Evolutionary conservation across 2,888 invertebrate species (phyloP).

Genomic region (Ormyrus pomaceus): DNA sequence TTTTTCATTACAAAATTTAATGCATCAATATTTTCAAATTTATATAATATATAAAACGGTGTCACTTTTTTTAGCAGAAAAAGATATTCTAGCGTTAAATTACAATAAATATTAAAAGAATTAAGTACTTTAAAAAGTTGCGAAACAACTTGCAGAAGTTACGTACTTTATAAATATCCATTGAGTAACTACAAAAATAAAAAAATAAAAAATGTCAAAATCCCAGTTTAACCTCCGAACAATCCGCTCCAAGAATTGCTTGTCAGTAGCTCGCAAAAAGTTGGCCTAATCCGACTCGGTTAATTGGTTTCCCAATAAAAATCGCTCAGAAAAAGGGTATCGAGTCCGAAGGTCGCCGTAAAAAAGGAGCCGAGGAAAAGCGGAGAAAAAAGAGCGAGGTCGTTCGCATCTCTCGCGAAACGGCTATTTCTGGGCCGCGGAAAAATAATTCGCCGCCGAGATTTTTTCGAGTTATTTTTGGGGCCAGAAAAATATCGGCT

Average conservation of each 20-base stretch:
- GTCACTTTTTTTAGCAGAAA: too few species aligned
- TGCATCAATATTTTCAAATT: too few species aligned
- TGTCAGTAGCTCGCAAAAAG: neutral
- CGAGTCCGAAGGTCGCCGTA: constrained; percentile 3
- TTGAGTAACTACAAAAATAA: too few species aligned
- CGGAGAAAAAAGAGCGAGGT: constrained; percentile 46
- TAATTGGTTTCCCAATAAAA: constrained; percentile 1
- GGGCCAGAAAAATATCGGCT: neutral
- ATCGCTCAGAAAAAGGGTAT: neutral
- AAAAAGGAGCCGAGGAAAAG: constrained; percentile 42
- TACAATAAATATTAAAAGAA: too few species aligned
- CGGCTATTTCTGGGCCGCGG: constrained; percentile 45
- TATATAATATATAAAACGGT: too few species aligned
- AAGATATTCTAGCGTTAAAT: too few species aligned
- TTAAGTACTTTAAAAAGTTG: too few species aligned
- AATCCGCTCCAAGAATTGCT: neutral
- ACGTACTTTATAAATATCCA: too few species aligned
- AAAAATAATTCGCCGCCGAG: constrained; percentile 20
- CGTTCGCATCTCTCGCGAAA: constrained; percentile 17
- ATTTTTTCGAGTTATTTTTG: constrained; percentile 8
- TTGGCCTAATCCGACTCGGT: neutral
- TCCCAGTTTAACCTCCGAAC: too few species aligned
- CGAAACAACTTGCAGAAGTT: too few species aligned
- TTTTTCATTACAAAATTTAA: too few species aligned
- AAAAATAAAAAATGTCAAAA: too few species aligned